These are phyloP conservation scores for Stictonetta naevosa DNA, from an alignment of 2,113 vertebrate species.

Conservation along the genomic window DNA sequence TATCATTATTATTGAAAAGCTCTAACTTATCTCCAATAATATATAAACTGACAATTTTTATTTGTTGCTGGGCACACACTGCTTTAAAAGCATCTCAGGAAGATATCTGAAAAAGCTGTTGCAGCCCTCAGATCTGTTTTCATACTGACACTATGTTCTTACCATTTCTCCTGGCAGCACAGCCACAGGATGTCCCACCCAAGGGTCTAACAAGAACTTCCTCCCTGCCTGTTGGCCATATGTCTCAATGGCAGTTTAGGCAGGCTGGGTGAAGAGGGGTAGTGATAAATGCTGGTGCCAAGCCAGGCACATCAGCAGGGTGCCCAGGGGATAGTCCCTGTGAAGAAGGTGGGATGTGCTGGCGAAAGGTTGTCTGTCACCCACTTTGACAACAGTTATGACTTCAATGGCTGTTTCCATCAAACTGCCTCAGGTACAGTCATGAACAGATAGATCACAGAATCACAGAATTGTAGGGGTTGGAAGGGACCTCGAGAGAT, in stretches of 20 bases:
- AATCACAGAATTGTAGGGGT: too few relatives aligned
- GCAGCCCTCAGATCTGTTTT: neutral
- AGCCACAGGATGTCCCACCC: neutral
- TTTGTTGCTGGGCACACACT: neutral
- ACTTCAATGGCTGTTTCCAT: neutral
- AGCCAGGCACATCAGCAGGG: too few relatives aligned
- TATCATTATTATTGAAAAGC: too few relatives aligned
- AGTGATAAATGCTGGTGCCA: fast-evolving
- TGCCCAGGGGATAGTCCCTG: neutral
- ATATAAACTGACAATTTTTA: neutral
- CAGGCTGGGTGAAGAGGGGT: neutral
- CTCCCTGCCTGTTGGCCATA: fast-evolving
- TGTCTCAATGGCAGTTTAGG: neutral
- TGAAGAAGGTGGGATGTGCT: neutral
- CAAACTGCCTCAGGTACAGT: neutral
- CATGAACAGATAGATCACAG: neutral
- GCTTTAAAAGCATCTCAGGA: neutral
- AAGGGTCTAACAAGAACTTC: neutral
- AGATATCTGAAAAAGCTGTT: neutral
- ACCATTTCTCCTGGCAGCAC: neutral
- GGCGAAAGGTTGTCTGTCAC: neutral
- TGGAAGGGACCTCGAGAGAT: too few relatives aligned
- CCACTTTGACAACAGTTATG: neutral
- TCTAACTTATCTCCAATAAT: neutral
- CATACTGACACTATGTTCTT: neutral